These are phyloP conservation scores for Siderastrea radians DNA, from an alignment of 92 coral and sea anemone genomes.

Conservation along the genomic window DNA sequence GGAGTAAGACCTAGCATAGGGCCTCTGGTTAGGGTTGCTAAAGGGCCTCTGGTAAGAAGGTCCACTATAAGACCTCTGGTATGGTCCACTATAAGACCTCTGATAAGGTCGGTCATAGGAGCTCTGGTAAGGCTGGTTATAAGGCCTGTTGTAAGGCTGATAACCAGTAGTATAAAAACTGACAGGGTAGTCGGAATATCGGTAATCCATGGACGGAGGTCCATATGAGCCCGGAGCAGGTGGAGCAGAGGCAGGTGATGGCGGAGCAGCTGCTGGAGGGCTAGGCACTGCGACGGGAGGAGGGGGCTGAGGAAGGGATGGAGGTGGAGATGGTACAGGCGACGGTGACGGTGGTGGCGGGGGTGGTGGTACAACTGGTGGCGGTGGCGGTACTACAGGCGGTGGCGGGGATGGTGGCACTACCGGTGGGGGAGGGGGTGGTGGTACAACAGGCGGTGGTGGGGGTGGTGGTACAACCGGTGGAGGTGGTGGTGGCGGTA, in stretches of 20 bases:
- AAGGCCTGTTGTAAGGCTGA: constrained; percentile 17
- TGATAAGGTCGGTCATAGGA: background rate
- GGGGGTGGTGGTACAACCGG: constrained; percentile 21
- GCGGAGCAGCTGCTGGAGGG: constrained; percentile 12
- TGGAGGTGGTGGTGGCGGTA: constrained; percentile 10
- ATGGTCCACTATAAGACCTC: background rate
- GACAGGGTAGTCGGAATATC: constrained; percentile 31
- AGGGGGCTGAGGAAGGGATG: constrained; percentile 26
- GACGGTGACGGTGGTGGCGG: constrained; percentile 22
- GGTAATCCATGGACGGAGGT: constrained; percentile 49
- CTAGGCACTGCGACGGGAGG: constrained; percentile 20
- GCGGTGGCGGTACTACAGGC: background rate
- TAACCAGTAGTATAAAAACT: background rate
- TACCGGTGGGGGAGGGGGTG: background rate
- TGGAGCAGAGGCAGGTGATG: constrained; percentile 35
- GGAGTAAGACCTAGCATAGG: background rate
- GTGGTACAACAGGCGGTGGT: constrained; percentile 16
- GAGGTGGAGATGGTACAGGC: constrained; percentile 37
- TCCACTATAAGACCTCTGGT: background rate
- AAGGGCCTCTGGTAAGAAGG: background rate
- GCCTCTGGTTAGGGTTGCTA: background rate
- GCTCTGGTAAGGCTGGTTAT: background rate
- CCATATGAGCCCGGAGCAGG: constrained; percentile 16
- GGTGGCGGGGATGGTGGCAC: constrained; percentile 27
- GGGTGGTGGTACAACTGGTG: constrained; percentile 11